A percentile compares a stretch with the other conserved stretches of the same genome.
Conservation (phyloP, 2,888 invertebrate genomes). For the Drosophila trichaetosa region DNA sequence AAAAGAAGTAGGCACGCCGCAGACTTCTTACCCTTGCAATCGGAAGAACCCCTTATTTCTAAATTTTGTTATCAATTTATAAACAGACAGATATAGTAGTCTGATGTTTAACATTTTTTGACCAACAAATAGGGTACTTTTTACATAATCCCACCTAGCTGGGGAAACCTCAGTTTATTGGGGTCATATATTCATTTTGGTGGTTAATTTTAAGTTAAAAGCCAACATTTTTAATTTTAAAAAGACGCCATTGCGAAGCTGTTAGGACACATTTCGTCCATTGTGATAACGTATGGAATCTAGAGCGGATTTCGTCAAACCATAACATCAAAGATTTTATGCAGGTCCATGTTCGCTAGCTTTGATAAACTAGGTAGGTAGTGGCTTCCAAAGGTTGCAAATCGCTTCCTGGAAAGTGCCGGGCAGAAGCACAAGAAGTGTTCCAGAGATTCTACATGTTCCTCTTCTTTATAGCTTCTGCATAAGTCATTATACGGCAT, state of each 20-base stretch:
- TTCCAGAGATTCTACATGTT: neutral
- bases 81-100: neutral
- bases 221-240: constrained; percentile 41
- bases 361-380: neutral
- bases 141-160: too few relatives aligned
- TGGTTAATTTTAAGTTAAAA: constrained; percentile 52
- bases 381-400: neutral
- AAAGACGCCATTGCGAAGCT: constrained; percentile 29
- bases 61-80: neutral
- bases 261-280: too few relatives aligned
- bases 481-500: neutral
- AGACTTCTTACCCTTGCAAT: neutral
- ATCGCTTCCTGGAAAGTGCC: neutral
- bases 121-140: neutral
- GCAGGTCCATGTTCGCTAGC: too few relatives aligned
- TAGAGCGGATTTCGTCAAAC: too few relatives aligned
- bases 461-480: neutral
- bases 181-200: neutral
- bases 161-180: too few relatives aligned
- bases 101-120: neutral
- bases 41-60: neutral
- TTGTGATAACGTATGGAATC: too few relatives aligned
- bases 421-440: neutral
- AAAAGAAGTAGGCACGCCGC: neutral
- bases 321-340: too few relatives aligned